Base-by-base conservation (phyloP, 2,113 vertebrate genomes). In the Natator depressus region DNA sequence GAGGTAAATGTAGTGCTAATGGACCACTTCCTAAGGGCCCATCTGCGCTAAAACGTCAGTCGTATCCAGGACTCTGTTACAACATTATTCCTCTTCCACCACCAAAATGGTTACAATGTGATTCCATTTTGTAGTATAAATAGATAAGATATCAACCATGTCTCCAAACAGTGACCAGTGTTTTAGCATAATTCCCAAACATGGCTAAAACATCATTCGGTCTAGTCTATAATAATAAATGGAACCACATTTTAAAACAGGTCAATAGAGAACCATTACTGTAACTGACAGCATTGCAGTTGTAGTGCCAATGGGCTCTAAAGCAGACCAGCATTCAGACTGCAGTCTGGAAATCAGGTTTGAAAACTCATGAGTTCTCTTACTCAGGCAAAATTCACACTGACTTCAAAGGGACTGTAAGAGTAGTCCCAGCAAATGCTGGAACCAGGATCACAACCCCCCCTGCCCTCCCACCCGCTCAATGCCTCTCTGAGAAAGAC, bases 401-500 rank as follows among this genome's bases (percentile, higher is more conserved):
- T 53, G 62, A 20, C 20, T 24, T 87, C 35, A 93, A 95, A 94
- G 11, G 79, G 29, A 86, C 87, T 29, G 27, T 78, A 80, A 89
- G 38, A 90, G 72, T 31, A 55, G 12, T 27, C 72, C 80, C 10
- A 93, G 86, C 11, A 85, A 83, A 2, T 3, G 38, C 49, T 84
- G 84, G 29, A 94, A 8, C 25, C 94, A 42, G 85, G 91, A 84
- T 82, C 5, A 29, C 4, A 19, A 91, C 83, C 38, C 78, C 55
- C 3, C 59, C 3, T 38, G 69, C 46, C 35, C 76, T 92, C 19
- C 4, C 5, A 57, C 46, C 49, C 96, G 38, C 53, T 89, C 38
- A 87, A 81, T 69, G 86, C 25, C 55, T 49, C 65, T 65, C 2
- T 7, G 79, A 20, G 31, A 95, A 94, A 95, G 95, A 88, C 53